These are phyloP conservation scores for Sclerodermus sp. DNA, from an alignment of 2,888 invertebrate species.

Conservation along the genomic window DNA sequence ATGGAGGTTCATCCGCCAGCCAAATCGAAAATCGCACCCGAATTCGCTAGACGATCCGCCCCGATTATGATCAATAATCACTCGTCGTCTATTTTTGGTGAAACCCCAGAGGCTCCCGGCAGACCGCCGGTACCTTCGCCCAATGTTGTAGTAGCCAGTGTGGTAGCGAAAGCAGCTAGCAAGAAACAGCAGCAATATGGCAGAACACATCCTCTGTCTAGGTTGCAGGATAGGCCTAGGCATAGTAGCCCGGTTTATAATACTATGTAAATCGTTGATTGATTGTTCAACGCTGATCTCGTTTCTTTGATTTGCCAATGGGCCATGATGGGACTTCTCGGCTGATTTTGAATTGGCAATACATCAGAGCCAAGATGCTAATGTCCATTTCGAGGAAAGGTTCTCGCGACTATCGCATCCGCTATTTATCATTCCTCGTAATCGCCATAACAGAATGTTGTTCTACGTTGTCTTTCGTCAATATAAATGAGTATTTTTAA, in stretches of 20 bases:
- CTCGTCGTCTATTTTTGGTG: constrained; percentile 22
- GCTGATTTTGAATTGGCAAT: no score
- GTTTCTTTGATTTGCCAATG: no score
- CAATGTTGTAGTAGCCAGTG: constrained; percentile 68
- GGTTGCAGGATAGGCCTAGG: constrained; percentile 77
- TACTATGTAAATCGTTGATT: constrained; percentile 80
- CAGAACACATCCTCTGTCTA: constrained; percentile 88
- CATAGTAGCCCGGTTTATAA: constrained; percentile 85
- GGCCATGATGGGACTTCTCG: no score
- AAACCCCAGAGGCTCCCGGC: constrained; percentile 47
- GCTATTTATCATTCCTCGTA: no score
- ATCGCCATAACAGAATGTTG: no score
- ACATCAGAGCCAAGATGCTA: no score
- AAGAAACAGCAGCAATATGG: constrained; percentile 88
- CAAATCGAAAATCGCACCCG: constrained; percentile 47
- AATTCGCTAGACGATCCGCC: constrained; percentile 48
- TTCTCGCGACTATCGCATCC: no score
- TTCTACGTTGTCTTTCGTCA: no score
- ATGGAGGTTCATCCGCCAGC: constrained; percentile 49
- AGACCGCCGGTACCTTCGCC: constrained; percentile 59
- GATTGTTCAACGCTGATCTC: no score
- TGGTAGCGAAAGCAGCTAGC: constrained; percentile 72
- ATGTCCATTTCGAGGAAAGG: no score
- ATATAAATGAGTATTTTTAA: no score
- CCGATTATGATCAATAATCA: constrained; percentile 48